A percentile compares a stretch with the other conserved stretches of the same genome.
These are phyloP conservation scores for Heteropelma amictum DNA, from an alignment of 2,888 invertebrate genomes.

Conservation along the genomic window DNA sequence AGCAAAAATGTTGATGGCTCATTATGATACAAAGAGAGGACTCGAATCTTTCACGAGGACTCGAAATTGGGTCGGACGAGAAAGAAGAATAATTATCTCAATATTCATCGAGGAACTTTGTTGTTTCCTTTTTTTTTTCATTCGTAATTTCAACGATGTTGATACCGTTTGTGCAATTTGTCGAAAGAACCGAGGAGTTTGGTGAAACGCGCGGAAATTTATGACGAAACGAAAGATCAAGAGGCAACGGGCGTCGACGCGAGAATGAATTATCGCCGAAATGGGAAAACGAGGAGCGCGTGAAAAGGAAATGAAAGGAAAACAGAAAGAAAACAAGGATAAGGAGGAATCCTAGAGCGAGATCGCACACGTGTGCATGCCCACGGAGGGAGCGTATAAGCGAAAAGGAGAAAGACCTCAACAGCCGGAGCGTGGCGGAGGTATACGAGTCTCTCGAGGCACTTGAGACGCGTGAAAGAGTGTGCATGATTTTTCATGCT, in stretches of 20 bases:
- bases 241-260: neutral
- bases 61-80: too few species aligned
- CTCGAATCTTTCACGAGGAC: too few species aligned
- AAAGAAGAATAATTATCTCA: too few species aligned
- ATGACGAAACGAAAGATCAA: neutral
- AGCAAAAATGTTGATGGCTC: too few species aligned
- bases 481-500: constrained; percentile 21
- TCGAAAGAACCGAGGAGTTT: neutral
- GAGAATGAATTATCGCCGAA: constrained; percentile 2
- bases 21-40: too few species aligned
- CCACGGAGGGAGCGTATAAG: neutral
- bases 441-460: constrained; percentile 19
- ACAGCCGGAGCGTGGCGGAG: constrained; percentile 17
- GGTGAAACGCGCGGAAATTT: neutral
- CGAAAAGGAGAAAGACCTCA: neutral
- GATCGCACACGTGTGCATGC: constrained; percentile 18
- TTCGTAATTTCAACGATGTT: neutral
- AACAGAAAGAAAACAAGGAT: neutral
- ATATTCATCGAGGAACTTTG: too few species aligned
- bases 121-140: neutral
- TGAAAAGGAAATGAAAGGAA: too few species aligned
- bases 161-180: too few species aligned
- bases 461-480: constrained; percentile 12
- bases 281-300: neutral
- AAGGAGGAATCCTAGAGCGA: constrained; percentile 4